phyloP scores from a whole-genome alignment of 2,888 invertebrate genomes.

The Entomobrya multifasciata region DNA sequence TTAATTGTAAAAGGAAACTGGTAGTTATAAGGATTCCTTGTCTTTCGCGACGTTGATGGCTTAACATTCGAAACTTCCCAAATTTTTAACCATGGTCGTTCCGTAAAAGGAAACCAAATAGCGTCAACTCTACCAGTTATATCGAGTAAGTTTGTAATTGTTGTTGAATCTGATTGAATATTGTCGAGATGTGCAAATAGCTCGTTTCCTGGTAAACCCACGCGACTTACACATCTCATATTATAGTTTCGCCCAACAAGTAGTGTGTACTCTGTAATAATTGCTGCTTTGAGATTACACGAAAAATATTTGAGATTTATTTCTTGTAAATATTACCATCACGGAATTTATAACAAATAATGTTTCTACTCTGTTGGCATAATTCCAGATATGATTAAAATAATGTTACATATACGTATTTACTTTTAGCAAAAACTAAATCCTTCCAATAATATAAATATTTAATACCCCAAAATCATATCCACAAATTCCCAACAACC shows the following conservation, averaged over 20 bases:
- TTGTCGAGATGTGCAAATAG: slow-evolving; percentile 43
- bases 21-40: slow-evolving; percentile 57
- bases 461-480: too few species aligned
- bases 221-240: slow-evolving; percentile 29
- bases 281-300: slow-evolving; percentile 40
- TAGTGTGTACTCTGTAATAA: slow-evolving; percentile 45
- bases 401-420: too few species aligned
- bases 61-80: slow-evolving; percentile 49
- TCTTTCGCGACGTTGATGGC: slow-evolving; percentile 19
- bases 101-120: slow-evolving; percentile 64
- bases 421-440: too few species aligned
- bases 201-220: slow-evolving; percentile 47
- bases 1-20: slow-evolving; percentile 9
- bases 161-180: not conserved
- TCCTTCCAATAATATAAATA: too few species aligned
- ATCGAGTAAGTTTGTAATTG: not conserved
- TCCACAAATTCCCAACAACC: too few species aligned
- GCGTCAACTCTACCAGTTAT: slow-evolving; percentile 50
- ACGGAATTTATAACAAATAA: too few species aligned
- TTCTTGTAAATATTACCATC: slow-evolving; percentile 54
- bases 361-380: too few species aligned
- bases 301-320: slow-evolving; percentile 61
- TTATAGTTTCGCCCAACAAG: slow-evolving; percentile 55
- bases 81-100: slow-evolving; percentile 65
- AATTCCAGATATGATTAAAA: too few species aligned